These are phyloP conservation scores for Alosa alosa DNA, from an alignment of 2,113 vertebrate species.

Conservation along the genomic window DNA sequence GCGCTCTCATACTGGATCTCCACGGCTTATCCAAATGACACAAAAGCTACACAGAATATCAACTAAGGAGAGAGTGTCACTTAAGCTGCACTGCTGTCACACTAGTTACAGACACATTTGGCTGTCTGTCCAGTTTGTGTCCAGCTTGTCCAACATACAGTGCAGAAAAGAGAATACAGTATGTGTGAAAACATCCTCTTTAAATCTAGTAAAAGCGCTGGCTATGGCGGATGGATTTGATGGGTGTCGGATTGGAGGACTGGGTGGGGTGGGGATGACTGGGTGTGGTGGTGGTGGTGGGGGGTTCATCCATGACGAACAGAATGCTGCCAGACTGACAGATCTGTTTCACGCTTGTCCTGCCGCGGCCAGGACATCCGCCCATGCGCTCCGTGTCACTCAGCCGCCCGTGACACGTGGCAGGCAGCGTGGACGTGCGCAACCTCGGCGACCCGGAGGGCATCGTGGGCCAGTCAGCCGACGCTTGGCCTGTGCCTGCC, in stretches of 20 bases:
- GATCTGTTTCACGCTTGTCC: slow-evolving; percentile 11
- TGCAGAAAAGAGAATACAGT: background rate
- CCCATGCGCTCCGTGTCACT: background rate
- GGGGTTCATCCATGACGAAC: background rate
- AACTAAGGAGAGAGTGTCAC: background rate
- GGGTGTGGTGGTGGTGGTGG: background rate
- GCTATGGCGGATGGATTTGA: background rate
- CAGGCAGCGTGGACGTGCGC: background rate
- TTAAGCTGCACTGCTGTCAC: background rate
- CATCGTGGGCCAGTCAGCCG: background rate
- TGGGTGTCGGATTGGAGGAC: background rate
- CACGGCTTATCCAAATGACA: background rate
- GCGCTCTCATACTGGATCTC: background rate
- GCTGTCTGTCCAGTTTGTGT: background rate
- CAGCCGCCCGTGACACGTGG: background rate
- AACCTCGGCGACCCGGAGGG: background rate
- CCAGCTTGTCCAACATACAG: background rate
- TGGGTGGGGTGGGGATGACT: background rate
- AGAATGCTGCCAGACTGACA: background rate
- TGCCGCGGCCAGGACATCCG: background rate
- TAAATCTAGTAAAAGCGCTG: background rate
- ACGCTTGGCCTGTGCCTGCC: background rate
- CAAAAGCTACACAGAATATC: slow-evolving; percentile 6
- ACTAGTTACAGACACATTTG: background rate
- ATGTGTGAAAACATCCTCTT: background rate